Percentiles rank a stretch among this genome's conserved stretches.
phyloP scores from a whole-genome alignment of 2,888 invertebrate species.

The Drosophila testacea region DNA sequence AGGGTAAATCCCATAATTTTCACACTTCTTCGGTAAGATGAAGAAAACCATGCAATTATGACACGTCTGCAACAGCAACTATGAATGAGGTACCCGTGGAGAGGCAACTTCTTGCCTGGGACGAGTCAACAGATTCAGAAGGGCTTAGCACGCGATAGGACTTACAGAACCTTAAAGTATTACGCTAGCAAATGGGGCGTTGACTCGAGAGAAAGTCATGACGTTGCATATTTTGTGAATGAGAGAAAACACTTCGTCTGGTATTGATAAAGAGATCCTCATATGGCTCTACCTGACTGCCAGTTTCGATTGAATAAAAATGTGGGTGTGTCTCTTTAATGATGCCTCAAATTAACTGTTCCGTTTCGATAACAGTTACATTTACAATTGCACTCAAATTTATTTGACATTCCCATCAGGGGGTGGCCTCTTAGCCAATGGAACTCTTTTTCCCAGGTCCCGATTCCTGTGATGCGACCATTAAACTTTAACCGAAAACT shows the following conservation, averaged over 20 bases:
- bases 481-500: slow-evolving; percentile 62
- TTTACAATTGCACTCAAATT: slow-evolving; percentile 65
- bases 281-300: slow-evolving; percentile 34
- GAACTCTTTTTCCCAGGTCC: slow-evolving; percentile 42
- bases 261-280: slow-evolving; percentile 38
- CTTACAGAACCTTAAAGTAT: slow-evolving; percentile 65
- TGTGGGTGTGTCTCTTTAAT: slow-evolving; percentile 79
- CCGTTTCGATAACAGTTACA: slow-evolving; percentile 55
- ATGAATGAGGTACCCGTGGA: slow-evolving; percentile 57
- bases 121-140: slow-evolving; percentile 47
- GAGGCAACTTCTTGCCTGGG: slow-evolving; percentile 32
- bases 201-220: slow-evolving; percentile 70
- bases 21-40: slow-evolving; percentile 61
- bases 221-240: slow-evolving; percentile 56
- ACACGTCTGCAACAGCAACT: slow-evolving; percentile 61
- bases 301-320: slow-evolving; percentile 27
- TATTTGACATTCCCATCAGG: slow-evolving; percentile 72
- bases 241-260: slow-evolving; percentile 11
- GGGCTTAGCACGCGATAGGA: slow-evolving; percentile 72
- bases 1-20: slow-evolving; percentile 73
- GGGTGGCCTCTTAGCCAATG: slow-evolving; percentile 5
- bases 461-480: slow-evolving; percentile 17
- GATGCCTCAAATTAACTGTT: slow-evolving; percentile 75
- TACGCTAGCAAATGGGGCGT: slow-evolving; percentile 55
- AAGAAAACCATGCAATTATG: slow-evolving; percentile 71